Base-by-base conservation (phyloP, 2,888 invertebrate genomes). In the Synergus japonicus region DNA sequence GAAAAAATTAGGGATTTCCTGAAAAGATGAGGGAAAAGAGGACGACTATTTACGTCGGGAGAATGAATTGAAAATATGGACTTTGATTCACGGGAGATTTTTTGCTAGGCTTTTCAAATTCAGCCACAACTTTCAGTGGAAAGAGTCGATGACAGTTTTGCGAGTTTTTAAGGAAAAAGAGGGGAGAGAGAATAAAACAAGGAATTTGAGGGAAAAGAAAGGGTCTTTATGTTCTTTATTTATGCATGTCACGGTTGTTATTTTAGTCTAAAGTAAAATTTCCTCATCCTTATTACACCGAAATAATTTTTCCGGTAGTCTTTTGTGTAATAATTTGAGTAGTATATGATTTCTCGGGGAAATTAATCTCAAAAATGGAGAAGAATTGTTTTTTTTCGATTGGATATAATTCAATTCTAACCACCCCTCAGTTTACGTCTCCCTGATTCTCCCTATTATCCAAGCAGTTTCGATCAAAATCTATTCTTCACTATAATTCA, bases 401-500 rank as follows among this genome's bases (percentile, higher is more conserved):
- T 13, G 9, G 69, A 69, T 69, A 46, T 49, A 49, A 69, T 46
- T 69, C 29, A 69, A 69, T 69, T 29, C 54, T 10, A 49, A 73
- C 37, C 37, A 9, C n/a, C 22, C n/a, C 15, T 49, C 29, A 49
- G 15, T 73, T 5, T 37, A 73, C n/a, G 41, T 41, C 18, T 73
- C 29, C 41, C 54, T 54, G n/a, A n/a, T 54, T 73, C 49, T 41
- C 10, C 37, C 41, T 37, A 41, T 54, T 73, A 54, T 37, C 10
- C 41, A 37, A 22, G 8, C 9, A 49, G 15, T 46, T 69, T 41
- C n/a, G 37, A 73, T 58, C 49, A 18, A 73, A 73, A 37, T 41
- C 37, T 37, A 37, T 37, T 54, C 73, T 41, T 29, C 1, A 9
- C 54, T n/a, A 41, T 41, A 73, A n/a, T 54, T 54, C n/a, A 73